Evolutionary conservation across 2,113 vertebrate genomes (phyloP).

Genomic region (Pelvicachromis taeniatus): DNA sequence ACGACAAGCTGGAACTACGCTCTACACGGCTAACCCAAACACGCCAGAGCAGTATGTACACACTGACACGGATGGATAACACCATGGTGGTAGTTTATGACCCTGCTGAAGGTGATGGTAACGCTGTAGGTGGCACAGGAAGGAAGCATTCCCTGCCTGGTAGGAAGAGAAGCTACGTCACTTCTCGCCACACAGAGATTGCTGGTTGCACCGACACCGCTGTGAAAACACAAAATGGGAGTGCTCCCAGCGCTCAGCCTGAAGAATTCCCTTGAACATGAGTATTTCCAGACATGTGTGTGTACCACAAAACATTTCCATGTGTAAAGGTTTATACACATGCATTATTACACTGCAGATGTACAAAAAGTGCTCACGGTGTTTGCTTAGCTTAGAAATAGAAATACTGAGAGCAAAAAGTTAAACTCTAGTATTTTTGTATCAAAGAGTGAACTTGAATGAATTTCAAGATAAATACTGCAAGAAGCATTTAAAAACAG

Average conservation of each 20-base stretch:
- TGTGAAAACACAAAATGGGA: conserved; percentile 65
- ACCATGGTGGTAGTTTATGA: conserved; percentile 79
- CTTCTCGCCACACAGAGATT: conserved; percentile 58
- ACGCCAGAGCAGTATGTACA: conserved; percentile 88
- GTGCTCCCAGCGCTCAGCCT: conserved; percentile 62
- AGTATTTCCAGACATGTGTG: not conserved
- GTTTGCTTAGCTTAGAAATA: not conserved
- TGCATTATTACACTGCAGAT: not conserved
- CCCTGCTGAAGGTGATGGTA: conserved; percentile 57
- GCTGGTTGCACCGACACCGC: conserved; percentile 57
- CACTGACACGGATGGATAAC: conserved; percentile 89
- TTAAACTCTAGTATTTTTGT: too few relatives aligned
- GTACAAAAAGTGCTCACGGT: not conserved
- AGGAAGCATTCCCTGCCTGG: conserved; percentile 2
- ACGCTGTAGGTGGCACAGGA: conserved; percentile 60
- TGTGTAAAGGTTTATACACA: not conserved
- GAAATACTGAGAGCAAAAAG: not conserved
- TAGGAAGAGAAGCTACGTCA: conserved; percentile 70
- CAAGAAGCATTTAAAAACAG: not conserved
- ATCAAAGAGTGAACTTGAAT: too few relatives aligned
- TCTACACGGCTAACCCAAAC: conserved; percentile 80
- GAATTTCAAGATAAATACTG: too few relatives aligned
- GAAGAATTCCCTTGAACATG: conserved; percentile 80
- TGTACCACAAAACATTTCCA: not conserved
- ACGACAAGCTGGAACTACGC: conserved; percentile 87